phyloP scores from a whole-genome alignment of 2,797 vertebrate genomes.

The Galagoides demidoff region DNA sequence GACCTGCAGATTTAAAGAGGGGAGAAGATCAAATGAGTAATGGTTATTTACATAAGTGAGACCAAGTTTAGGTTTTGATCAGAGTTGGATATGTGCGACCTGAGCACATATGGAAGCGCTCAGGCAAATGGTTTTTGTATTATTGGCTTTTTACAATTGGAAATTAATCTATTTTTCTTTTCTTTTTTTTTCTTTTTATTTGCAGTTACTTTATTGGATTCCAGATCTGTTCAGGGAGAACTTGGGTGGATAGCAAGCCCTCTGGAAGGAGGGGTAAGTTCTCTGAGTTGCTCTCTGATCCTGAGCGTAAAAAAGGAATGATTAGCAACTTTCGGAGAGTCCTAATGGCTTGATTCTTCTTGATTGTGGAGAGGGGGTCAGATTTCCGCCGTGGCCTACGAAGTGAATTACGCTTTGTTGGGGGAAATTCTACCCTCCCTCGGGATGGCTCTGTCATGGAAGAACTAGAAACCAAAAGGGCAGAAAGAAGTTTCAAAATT shows the following conservation, averaged over 20 bases:
- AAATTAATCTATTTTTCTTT: conserved; percentile 83
- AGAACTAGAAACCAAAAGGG: conserved; percentile 86
- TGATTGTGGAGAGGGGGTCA: conserved; percentile 92
- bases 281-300: conserved; percentile 81
- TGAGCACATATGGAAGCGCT: conserved; percentile 81
- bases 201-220: conserved; percentile 98
- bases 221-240: conserved; percentile 98
- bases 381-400: conserved; percentile 91
- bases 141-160: conserved; percentile 79
- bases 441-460: conserved; percentile 81
- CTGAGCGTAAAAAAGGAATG: conserved; percentile 85
- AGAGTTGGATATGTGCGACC: conserved; percentile 63
- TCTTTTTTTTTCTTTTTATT: conserved; percentile 81
- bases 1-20: conserved; percentile 57
- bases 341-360: conserved; percentile 87
- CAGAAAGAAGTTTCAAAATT: conserved; percentile 83
- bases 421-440: conserved; percentile 95
- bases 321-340: conserved; percentile 87
- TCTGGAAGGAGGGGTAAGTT: conserved; percentile 99
- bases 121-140: conserved; percentile 79
- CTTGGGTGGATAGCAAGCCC: conserved; percentile 99
- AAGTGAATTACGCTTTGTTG: conserved; percentile 95
- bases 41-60: conserved; percentile 77
- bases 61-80: conserved; percentile 70
- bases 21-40: conserved; percentile 64